These are phyloP conservation scores for Aporrectodea caliginosa DNA, from an alignment of 1,140 invertebrate genomes.

Conservation along the genomic window DNA sequence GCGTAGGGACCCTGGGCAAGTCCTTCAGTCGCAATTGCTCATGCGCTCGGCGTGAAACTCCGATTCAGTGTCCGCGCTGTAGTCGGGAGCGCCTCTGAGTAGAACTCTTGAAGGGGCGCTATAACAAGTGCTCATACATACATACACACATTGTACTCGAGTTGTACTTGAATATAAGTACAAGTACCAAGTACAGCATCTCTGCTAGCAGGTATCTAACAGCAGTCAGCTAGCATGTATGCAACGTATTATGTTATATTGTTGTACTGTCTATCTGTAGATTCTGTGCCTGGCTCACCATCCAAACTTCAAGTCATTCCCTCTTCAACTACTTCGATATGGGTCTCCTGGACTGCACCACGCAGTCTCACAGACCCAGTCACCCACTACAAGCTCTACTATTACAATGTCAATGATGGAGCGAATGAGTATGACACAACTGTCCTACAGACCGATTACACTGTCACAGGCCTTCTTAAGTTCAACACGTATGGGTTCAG, in stretches of 20 bases:
- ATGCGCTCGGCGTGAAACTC: too few relatives aligned
- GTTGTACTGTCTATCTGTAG: conserved; percentile 46
- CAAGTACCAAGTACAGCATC: too few relatives aligned
- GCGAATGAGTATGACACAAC: conserved; percentile 62
- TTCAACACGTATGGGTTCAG: conserved; percentile 78
- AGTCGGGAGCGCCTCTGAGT: too few relatives aligned
- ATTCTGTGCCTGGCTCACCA: conserved; percentile 74
- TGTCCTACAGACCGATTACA: conserved; percentile 59
- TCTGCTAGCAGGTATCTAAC: too few relatives aligned
- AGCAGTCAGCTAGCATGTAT: too few relatives aligned
- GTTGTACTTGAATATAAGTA: too few relatives aligned
- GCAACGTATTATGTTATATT: background rate
- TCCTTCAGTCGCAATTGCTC: too few relatives aligned
- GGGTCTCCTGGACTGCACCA: conserved; percentile 71
- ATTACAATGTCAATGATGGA: conserved; percentile 62
- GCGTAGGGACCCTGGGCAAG: too few relatives aligned
- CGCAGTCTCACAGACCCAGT: conserved; percentile 43
- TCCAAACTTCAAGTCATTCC: conserved; percentile 66
- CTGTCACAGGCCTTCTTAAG: conserved; percentile 65
- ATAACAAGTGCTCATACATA: too few relatives aligned
- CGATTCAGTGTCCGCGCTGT: too few relatives aligned
- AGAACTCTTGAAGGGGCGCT: too few relatives aligned
- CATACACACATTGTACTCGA: too few relatives aligned
- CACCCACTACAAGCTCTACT: conserved; percentile 69
- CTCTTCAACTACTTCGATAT: conserved; percentile 66